phyloP scores from a whole-genome alignment of 1,140 invertebrate genomes.

The Vanessa tameamea region DNA sequence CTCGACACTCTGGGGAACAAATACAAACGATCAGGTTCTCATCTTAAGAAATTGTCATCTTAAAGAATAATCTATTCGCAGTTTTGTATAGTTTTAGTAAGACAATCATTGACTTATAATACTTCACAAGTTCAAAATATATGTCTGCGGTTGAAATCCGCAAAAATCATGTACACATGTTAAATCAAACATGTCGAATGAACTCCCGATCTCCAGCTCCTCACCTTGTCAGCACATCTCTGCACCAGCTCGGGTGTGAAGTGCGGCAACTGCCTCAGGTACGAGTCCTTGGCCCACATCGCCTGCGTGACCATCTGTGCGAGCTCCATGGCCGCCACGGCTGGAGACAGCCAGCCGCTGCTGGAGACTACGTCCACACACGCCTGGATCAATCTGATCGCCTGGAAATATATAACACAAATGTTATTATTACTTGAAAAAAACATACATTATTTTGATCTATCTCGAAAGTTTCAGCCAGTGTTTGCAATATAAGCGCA shows the following conservation, averaged over 20 bases:
- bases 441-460: too few relatives aligned
- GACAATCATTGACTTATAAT: too few relatives aligned
- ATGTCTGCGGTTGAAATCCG: too few relatives aligned
- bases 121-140: too few relatives aligned
- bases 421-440: too few relatives aligned
- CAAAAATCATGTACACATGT: too few relatives aligned
- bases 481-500: too few relatives aligned
- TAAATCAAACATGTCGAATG: not conserved
- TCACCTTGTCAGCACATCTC: slow-evolving; percentile 92
- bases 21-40: too few relatives aligned
- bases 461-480: too few relatives aligned
- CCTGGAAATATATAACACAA: slow-evolving; percentile 57
- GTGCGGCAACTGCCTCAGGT: slow-evolving; percentile 98
- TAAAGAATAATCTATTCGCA: too few relatives aligned
- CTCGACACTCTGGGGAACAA: slow-evolving; percentile 86
- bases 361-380: slow-evolving; percentile 99
- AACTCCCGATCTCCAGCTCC: not conserved
- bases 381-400: slow-evolving; percentile 96
- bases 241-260: slow-evolving; percentile 95
- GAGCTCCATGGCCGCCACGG: slow-evolving; percentile 99
- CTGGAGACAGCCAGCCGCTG: slow-evolving; percentile 98
- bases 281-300: slow-evolving; percentile 99
- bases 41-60: not conserved
- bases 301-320: slow-evolving; percentile 99
- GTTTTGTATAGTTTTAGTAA: too few relatives aligned